A percentile compares a stretch with the other conserved stretches of the same genome.
Conservation (phyloP, 2,797 vertebrate genomes). For the Helicolenus hilgendorfi region DNA sequence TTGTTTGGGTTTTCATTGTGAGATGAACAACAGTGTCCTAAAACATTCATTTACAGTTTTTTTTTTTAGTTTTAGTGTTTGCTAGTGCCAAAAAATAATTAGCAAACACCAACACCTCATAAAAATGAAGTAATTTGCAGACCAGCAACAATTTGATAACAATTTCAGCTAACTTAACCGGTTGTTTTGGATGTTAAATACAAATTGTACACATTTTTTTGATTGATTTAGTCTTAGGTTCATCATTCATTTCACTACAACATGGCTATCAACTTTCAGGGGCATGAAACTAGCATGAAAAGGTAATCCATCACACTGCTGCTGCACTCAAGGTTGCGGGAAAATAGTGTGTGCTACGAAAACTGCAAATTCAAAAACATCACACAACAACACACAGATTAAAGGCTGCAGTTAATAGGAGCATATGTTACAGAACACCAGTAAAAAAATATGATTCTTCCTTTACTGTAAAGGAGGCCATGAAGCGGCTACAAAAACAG, state of each 20-base stretch:
- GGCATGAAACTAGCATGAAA: neutral
- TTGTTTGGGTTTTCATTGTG: neutral
- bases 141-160: neutral
- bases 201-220: neutral
- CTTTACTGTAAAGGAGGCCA: neutral
- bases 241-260: neutral
- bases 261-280: neutral
- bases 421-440: neutral
- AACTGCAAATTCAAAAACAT: neutral
- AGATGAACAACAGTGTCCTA: neutral
- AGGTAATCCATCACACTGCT: neutral
- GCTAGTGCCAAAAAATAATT: neutral
- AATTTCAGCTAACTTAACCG: neutral
- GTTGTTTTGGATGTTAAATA: neutral
- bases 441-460: neutral
- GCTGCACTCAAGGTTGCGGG: rapidly evolving
- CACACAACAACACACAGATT: neutral
- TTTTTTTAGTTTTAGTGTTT: neutral
- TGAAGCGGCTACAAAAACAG: neutral
- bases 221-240: neutral
- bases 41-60: neutral
- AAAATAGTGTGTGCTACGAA: neutral
- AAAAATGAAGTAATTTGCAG: neutral
- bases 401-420: neutral
- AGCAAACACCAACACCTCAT: neutral